phyloP scores from a whole-genome alignment of 2,797 vertebrate genomes.

The Ambastaia sidthimunki region DNA sequence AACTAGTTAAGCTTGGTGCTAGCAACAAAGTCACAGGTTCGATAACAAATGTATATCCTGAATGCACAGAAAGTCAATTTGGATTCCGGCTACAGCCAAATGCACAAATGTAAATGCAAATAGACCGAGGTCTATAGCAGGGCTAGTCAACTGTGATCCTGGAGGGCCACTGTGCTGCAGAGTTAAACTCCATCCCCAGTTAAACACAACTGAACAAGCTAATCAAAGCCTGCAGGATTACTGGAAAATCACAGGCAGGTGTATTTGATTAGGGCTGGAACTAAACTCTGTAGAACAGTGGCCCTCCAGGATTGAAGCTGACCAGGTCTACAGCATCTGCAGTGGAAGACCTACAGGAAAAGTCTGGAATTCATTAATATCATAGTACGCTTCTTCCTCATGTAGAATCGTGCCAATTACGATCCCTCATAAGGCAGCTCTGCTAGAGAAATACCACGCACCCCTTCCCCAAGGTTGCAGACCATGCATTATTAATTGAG shows the following conservation, averaged over 20 bases:
- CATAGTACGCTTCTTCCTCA: constrained; percentile 24
- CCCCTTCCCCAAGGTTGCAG: constrained; percentile 47
- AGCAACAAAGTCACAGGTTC: no score
- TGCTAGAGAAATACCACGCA: constrained; percentile 33
- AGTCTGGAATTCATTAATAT: constrained; percentile 37
- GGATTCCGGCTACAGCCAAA: background rate
- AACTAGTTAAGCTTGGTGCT: background rate
- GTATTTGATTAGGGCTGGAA: background rate
- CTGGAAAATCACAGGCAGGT: background rate
- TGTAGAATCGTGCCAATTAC: constrained; percentile 48
- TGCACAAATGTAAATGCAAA: background rate
- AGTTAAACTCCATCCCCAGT: no score
- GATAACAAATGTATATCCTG: background rate
- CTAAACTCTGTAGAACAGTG: background rate
- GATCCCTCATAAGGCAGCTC: constrained; percentile 42
- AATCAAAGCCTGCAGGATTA: background rate
- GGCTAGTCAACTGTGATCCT: no score
- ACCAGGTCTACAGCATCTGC: background rate
- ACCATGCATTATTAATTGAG: constrained; percentile 62
- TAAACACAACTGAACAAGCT: background rate
- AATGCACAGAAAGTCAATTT: background rate
- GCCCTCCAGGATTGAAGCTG: background rate
- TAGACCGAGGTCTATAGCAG: no score
- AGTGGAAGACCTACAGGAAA: constrained; percentile 16
- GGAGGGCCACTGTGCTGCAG: no score